Evolutionary conservation across 2,888 invertebrate genomes (phyloP).

Genomic region (Lampropteryx suffumata): DNA sequence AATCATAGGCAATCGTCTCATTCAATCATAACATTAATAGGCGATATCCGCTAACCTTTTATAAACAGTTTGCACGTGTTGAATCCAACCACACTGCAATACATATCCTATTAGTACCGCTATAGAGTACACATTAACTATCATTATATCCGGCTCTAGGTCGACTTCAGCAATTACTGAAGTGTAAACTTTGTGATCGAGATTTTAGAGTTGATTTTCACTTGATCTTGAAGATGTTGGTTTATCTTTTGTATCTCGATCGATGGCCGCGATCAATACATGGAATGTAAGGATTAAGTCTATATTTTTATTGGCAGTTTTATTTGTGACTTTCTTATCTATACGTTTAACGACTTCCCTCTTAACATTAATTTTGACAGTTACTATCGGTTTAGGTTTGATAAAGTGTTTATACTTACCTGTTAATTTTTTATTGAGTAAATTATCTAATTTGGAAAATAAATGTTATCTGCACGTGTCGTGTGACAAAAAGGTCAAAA

Average conservation of each 20-base stretch:
- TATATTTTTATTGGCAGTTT: constrained; percentile 31
- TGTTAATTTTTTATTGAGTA: background rate
- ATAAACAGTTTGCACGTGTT: constrained; percentile 68
- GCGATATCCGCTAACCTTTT: constrained; percentile 74
- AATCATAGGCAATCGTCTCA: constrained; percentile 72
- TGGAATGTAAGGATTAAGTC: constrained; percentile 56
- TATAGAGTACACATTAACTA: constrained; percentile 28
- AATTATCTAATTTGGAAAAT: too few relatives aligned
- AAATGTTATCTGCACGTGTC: too few relatives aligned
- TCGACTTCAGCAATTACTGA: background rate
- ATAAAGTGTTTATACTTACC: constrained; percentile 17
- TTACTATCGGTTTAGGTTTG: constrained; percentile 19
- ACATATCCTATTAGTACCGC: constrained; percentile 25
- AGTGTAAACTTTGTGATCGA: background rate
- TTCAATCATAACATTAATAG: constrained; percentile 74
- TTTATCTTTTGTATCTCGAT: constrained; percentile 47
- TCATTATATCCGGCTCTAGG: background rate
- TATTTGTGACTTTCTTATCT: constrained; percentile 21
- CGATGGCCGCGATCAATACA: constrained; percentile 68
- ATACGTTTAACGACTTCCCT: constrained; percentile 29
- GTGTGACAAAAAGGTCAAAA: too few relatives aligned
- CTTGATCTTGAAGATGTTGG: constrained; percentile 27
- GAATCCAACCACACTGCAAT: constrained; percentile 26
- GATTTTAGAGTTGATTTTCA: background rate
- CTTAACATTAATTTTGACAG: constrained; percentile 18